phyloP scores from a whole-genome alignment of 2,113 vertebrate genomes.

The Daubentonia madagascariensis region DNA sequence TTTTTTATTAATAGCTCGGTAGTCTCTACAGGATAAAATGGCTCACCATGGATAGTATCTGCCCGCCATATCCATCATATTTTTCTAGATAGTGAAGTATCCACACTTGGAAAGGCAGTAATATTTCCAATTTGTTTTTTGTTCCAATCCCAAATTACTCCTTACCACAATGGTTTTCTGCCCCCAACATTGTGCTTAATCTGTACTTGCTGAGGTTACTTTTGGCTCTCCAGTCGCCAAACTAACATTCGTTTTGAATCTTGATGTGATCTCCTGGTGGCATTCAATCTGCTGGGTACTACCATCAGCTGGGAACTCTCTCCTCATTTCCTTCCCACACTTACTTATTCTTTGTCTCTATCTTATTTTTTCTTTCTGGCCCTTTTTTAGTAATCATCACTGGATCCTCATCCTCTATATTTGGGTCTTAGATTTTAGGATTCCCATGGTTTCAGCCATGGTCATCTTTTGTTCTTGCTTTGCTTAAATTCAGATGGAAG shows the following conservation, averaged over 20 bases:
- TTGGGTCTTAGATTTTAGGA: not conserved
- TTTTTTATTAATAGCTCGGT: no score
- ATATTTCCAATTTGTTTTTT: not conserved
- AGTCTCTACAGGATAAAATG: no score
- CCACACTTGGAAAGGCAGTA: not conserved
- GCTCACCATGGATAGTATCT: no score
- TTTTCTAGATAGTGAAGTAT: not conserved
- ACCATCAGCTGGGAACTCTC: not conserved
- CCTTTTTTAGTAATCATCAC: not conserved
- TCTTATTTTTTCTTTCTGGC: not conserved
- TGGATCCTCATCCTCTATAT: not conserved
- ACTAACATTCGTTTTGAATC: not conserved
- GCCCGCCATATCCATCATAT: not conserved
- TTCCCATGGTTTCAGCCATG: not conserved
- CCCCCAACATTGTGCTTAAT: not conserved
- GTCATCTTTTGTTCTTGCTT: not conserved
- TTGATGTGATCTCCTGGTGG: not conserved
- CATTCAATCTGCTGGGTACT: not conserved
- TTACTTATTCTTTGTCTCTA: not conserved
- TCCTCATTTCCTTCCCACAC: not conserved
- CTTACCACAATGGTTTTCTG: not conserved
- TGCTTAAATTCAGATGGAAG: not conserved
- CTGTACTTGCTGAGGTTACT: not conserved
- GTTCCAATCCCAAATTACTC: not conserved
- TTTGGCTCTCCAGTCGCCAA: not conserved